Evolutionary conservation across 2,113 vertebrate species (phyloP).

Genomic region (Notechis scutatus): DNA sequence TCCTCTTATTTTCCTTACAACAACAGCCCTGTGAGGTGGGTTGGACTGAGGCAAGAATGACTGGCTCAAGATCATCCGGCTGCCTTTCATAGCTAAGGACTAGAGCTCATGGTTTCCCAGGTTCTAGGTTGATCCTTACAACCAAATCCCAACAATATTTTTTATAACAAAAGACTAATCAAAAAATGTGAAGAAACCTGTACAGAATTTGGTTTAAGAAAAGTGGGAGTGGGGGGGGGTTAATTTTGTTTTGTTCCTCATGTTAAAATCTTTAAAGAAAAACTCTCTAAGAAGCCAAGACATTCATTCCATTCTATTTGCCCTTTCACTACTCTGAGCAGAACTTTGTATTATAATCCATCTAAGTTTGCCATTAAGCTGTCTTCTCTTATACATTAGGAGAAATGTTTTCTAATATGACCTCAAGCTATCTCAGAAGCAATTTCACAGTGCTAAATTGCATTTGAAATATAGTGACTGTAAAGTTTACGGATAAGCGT

Average conservation of each 20-base stretch:
- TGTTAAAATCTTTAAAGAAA: not conserved
- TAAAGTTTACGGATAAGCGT: not conserved
- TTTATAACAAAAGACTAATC: not conserved
- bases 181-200: not conserved
- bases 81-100: not conserved
- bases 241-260: not conserved
- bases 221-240: not conserved
- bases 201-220: not conserved
- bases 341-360: not conserved
- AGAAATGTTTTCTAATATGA: not conserved
- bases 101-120: not conserved
- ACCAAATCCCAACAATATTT: not conserved
- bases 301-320: not conserved
- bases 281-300: not conserved
- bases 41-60: not conserved
- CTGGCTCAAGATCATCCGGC: not conserved
- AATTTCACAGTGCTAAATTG: not conserved
- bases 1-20: not conserved
- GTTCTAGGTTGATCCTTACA: not conserved
- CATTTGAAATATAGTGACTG: not conserved
- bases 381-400: not conserved
- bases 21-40: not conserved
- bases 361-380: slow-evolving; percentile 2
- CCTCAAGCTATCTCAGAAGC: not conserved
- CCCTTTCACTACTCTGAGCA: not conserved